A percentile compares a stretch with the other conserved stretches of the same genome.
Conservation (phyloP, 1,140 invertebrate genomes). For the Portunus trituberculatus region DNA sequence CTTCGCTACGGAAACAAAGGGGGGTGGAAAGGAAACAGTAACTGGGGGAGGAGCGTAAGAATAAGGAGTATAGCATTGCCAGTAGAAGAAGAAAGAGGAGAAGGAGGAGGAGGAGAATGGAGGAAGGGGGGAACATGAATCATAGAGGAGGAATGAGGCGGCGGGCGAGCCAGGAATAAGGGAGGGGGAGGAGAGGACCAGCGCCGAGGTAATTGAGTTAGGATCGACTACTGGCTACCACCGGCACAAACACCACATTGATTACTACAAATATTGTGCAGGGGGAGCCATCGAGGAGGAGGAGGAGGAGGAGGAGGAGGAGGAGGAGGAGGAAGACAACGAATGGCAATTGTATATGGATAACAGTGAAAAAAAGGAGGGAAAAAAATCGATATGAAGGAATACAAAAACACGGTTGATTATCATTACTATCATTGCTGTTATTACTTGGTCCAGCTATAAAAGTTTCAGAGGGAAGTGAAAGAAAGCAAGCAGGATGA, state of each 20-base stretch:
- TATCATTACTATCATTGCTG: no score
- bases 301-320: slow-evolving; percentile 13
- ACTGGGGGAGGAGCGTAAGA: neutral
- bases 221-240: slow-evolving; percentile 66
- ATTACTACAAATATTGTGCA: slow-evolving; percentile 74
- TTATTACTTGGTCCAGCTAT: no score
- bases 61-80: neutral
- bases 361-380: neutral
- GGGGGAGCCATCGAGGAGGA: neutral
- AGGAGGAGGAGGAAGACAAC: neutral
- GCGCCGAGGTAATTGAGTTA: slow-evolving; percentile 63
- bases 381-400: neutral
- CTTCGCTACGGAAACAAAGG: neutral
- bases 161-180: slow-evolving; percentile 39
- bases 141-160: slow-evolving; percentile 50
- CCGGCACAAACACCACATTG: slow-evolving; percentile 72
- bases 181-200: neutral
- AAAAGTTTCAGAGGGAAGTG: neutral
- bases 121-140: slow-evolving; percentile 29
- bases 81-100: slow-evolving; percentile 7
- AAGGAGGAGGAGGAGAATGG: slow-evolving; percentile 32
- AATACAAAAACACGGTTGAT: neutral
- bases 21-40: neutral
- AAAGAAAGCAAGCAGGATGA: neutral
- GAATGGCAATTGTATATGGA: neutral